Conservation (phyloP, 2,797 vertebrate species). For the Hypotaenidia okinawae region DNA sequence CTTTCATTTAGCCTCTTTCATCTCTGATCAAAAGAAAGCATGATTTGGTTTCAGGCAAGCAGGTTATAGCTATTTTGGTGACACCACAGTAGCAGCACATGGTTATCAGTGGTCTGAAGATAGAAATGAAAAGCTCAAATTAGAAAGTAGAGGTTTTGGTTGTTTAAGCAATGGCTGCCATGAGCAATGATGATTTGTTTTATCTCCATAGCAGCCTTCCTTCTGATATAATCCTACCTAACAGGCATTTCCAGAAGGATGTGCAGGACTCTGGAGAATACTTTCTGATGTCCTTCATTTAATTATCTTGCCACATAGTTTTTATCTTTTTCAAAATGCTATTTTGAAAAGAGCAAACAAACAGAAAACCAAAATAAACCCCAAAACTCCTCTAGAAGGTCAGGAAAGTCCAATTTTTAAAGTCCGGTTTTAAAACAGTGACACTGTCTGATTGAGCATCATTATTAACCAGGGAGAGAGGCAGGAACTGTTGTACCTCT, state of each 20-base stretch:
- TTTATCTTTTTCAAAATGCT: background rate
- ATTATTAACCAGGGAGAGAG: background rate
- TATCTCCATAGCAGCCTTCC: background rate
- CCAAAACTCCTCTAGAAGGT: background rate
- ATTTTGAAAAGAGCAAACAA: background rate
- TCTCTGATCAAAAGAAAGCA: background rate
- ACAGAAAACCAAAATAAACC: background rate
- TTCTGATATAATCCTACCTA: background rate
- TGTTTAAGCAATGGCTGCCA: background rate
- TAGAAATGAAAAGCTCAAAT: background rate
- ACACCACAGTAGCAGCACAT: background rate
- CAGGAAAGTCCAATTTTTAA: background rate
- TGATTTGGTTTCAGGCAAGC: background rate
- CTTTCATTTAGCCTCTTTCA: background rate
- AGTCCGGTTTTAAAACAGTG: background rate
- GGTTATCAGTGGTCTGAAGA: background rate
- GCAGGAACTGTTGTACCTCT: background rate
- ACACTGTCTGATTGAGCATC: background rate
- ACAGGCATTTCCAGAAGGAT: background rate
- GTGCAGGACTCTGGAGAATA: background rate
- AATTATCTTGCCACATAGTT: background rate
- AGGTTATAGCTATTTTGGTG: background rate
- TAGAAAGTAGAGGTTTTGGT: background rate
- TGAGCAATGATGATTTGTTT: background rate
- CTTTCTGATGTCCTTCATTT: background rate